Evolutionary conservation across 1,140 invertebrate genomes (phyloP).

Genomic region (Bathynomus jamesi): DNA sequence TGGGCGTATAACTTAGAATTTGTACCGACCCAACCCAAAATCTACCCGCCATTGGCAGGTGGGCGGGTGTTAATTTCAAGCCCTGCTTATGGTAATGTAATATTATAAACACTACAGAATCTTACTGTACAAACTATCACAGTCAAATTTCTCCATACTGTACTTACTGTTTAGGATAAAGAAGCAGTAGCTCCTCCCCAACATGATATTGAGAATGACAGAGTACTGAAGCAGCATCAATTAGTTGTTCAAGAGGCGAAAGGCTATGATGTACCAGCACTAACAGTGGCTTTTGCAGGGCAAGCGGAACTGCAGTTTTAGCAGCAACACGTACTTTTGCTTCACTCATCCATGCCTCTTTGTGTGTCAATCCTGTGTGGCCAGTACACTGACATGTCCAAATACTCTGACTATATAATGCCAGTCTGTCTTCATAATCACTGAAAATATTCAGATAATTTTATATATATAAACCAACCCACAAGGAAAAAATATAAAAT

Average conservation of each 20-base stretch:
- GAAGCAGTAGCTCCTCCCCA: conserved; percentile 24
- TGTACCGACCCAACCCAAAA: no score
- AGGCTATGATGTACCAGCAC: conserved; percentile 46
- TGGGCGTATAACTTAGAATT: no score
- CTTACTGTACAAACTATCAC: no score
- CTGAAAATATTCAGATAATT: conserved; percentile 17
- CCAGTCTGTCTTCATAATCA: conserved; percentile 37
- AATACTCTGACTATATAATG: conserved; percentile 40
- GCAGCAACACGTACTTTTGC: conserved; percentile 41
- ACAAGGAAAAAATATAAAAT: no score
- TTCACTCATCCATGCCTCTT: conserved; percentile 47
- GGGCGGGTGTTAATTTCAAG: no score
- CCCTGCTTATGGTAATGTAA: no score
- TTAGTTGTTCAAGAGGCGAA: conserved; percentile 42
- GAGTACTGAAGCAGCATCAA: conserved; percentile 41
- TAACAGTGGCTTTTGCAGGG: conserved; percentile 44
- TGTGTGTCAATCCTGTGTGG: conserved; percentile 45
- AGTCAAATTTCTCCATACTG: no score
- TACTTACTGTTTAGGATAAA: neutral
- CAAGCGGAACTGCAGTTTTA: conserved; percentile 41
- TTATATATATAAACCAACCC: neutral
- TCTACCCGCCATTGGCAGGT: no score
- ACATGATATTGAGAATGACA: conserved; percentile 25
- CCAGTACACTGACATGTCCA: conserved; percentile 49
- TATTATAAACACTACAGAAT: no score